Evolutionary conservation across 2,888 invertebrate genomes (phyloP).

Genomic region (Hipparchia sbordonii): DNA sequence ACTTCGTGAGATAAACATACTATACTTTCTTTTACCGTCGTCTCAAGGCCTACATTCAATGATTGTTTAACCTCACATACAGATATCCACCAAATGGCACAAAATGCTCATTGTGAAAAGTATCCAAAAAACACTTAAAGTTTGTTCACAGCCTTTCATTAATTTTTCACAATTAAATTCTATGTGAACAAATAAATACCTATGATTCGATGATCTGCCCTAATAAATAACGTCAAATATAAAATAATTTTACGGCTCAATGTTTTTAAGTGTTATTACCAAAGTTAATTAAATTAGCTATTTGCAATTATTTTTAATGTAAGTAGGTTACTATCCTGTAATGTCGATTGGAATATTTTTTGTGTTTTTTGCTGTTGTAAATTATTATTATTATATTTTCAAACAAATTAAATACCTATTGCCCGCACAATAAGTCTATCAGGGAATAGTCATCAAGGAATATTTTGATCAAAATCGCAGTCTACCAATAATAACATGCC

Average conservation of each 20-base stretch:
- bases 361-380: too few species aligned
- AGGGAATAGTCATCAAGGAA: too few species aligned
- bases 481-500: too few species aligned
- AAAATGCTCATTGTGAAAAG: constrained; percentile 32
- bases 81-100: constrained; percentile 35
- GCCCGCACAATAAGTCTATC: too few species aligned
- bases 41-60: constrained; percentile 12
- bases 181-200: constrained; percentile 31
- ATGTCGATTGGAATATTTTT: not conserved
- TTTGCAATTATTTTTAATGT: too few species aligned
- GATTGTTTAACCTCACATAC: constrained; percentile 14
- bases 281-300: too few species aligned
- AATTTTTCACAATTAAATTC: constrained; percentile 31
- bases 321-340: too few species aligned
- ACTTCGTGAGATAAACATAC: not conserved
- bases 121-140: constrained; percentile 41
- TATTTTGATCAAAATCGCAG: too few species aligned
- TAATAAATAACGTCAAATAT: constrained; percentile 17
- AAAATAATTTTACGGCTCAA: too few species aligned
- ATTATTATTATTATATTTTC: too few species aligned
- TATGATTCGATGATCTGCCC: constrained; percentile 25
- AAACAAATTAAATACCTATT: too few species aligned
- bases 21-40: not conserved
- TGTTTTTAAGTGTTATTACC: too few species aligned
- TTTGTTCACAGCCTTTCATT: constrained; percentile 64